These are phyloP conservation scores for Gonatopus flavifemur DNA, from an alignment of 1,140 invertebrate species.

Conservation along the genomic window DNA sequence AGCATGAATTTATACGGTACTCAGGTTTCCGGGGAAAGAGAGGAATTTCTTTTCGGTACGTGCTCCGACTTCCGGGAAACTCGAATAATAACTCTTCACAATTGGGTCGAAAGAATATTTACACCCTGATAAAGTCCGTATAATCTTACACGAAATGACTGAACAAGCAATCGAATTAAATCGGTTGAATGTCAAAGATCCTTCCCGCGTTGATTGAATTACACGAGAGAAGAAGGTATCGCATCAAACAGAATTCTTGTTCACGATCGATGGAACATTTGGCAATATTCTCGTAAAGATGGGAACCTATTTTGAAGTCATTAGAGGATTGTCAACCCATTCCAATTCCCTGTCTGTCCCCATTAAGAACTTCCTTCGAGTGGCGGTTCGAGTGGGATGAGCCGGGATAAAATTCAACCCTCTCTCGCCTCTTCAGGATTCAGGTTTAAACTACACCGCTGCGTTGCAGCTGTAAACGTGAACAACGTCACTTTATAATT, in stretches of 20 bases:
- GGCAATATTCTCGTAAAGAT: slow-evolving; percentile 36
- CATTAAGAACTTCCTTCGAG: slow-evolving; percentile 49
- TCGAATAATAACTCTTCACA: too few species aligned
- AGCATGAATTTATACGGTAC: slow-evolving; percentile 20
- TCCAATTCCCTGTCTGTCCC: slow-evolving; percentile 42
- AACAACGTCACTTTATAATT: too few species aligned
- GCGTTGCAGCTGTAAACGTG: slow-evolving; percentile 21
- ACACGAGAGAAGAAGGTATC: not conserved
- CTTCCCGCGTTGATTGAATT: too few species aligned
- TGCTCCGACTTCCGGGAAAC: too few species aligned
- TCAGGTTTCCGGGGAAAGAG: not conserved
- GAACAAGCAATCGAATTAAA: too few species aligned
- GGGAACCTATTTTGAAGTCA: slow-evolving; percentile 57
- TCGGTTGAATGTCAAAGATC: too few species aligned
- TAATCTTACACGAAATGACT: too few species aligned
- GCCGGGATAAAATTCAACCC: slow-evolving; percentile 27
- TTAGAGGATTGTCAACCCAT: slow-evolving; percentile 55
- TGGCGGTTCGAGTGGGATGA: slow-evolving; percentile 42
- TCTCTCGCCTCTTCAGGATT: slow-evolving; percentile 21
- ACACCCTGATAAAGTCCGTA: too few species aligned
- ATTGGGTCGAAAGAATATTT: too few species aligned
- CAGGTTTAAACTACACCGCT: slow-evolving; percentile 18
- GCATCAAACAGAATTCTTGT: not conserved
- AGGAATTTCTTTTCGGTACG: too few species aligned
- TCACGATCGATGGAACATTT: not conserved